phyloP scores from a whole-genome alignment of 1,140 invertebrate genomes.

The Leptopilina clavipes region DNA sequence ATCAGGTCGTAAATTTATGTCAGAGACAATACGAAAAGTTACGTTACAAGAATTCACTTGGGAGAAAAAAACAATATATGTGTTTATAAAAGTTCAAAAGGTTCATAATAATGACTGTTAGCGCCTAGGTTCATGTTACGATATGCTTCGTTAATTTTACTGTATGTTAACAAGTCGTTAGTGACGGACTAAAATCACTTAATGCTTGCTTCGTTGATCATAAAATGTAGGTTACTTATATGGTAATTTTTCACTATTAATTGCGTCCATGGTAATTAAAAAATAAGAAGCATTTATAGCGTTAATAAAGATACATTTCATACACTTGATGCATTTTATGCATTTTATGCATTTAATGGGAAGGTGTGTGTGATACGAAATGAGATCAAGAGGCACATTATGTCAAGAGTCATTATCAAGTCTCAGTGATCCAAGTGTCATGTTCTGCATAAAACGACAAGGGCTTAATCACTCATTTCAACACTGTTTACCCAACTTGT shows the following conservation, averaged over 20 bases:
- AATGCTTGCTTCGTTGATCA: not conserved
- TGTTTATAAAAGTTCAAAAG: constrained; percentile 43
- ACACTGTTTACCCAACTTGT: not conserved
- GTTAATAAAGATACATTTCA: not conserved
- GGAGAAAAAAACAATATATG: not conserved
- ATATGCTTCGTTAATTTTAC: constrained; percentile 14
- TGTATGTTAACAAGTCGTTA: not conserved
- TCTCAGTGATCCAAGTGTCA: not conserved
- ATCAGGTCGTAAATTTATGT: constrained; percentile 35
- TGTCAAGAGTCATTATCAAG: constrained; percentile 1
- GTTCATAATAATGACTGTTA: constrained; percentile 39
- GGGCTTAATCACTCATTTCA: not conserved
- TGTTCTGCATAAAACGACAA: constrained; percentile 29
- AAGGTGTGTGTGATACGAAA: not conserved
- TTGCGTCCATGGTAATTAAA: not conserved
- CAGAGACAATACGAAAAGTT: not conserved
- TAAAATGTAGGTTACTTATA: constrained; percentile 13
- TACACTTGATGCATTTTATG: no score
- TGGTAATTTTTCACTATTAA: constrained; percentile 14
- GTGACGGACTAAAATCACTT: not conserved
- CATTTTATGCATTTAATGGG: no score
- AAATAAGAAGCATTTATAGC: not conserved
- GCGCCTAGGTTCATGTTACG: constrained; percentile 4
- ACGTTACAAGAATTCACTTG: not conserved
- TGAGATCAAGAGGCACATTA: constrained; percentile 13